phyloP scores from a whole-genome alignment of 92 coral and sea anemone species.

The Siderastrea radians region DNA sequence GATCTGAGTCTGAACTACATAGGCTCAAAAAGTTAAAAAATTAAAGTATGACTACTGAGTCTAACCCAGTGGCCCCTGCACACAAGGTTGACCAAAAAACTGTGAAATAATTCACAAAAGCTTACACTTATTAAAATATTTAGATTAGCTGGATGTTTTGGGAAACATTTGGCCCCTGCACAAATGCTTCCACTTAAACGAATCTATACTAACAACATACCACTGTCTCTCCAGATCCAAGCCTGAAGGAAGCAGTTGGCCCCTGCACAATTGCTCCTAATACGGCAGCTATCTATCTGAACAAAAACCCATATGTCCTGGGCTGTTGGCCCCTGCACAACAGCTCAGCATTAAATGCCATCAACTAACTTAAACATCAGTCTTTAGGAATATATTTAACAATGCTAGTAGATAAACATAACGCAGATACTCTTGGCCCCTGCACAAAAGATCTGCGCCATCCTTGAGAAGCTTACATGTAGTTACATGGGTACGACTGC shows the following conservation, averaged over 20 bases:
- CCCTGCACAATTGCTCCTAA: not conserved
- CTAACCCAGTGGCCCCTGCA: not conserved
- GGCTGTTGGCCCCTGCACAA: not conserved
- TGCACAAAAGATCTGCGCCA: constrained; percentile 5
- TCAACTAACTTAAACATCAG: too few species aligned
- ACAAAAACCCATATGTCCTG: not conserved
- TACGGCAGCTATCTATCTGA: not conserved
- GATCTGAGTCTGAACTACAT: too few species aligned
- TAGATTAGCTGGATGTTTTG: not conserved
- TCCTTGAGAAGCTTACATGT: not conserved
- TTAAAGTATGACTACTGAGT: too few species aligned
- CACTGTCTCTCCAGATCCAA: too few species aligned
- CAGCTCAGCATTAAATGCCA: too few species aligned
- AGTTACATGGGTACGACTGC: not conserved
- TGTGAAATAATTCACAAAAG: not conserved
- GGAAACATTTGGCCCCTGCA: not conserved
- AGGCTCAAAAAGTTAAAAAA: too few species aligned
- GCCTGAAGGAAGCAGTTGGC: not conserved
- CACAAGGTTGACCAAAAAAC: not conserved
- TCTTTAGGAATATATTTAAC: too few species aligned
- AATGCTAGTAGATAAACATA: not conserved
- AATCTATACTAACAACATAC: not conserved
- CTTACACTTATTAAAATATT: too few species aligned
- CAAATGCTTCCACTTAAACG: not conserved
- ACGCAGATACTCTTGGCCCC: constrained; percentile 7